Evolutionary conservation across 1,140 invertebrate genomes (phyloP), one percentile per base, ranked within the genome.

Genomic region (Pogonomyrmex californicus): DNA sequence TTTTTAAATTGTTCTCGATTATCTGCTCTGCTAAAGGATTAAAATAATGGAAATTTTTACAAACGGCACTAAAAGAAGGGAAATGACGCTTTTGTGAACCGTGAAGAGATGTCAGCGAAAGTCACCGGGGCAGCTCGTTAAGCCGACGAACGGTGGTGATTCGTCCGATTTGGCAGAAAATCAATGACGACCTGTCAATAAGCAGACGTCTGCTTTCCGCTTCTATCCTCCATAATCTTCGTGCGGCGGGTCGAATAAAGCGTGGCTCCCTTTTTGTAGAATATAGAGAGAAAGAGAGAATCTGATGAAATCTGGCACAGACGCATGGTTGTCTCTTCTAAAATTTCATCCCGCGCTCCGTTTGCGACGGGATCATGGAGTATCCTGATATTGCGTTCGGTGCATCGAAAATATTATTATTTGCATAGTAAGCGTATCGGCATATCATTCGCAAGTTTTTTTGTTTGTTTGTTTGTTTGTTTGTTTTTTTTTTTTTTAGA

Each of bases 141-240:
- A 62, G 51, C 85, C 58, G 70, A 63, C 70, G 54, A 86, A 54
- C 78, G 65, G 66, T 73, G 65, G 66, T 87, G 86, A 89, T 89
- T 85, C 81, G 88, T 87, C 73, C 65, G 89, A 77, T 73, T 68
- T 78, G 86, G 75, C 86, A 79, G 78, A 71, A 88, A 88, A 90
- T 90, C 89, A 88, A 89, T 91, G 83, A 88, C 65, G 63, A 86
- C 83, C 82, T 86, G 88, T 88, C 86, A 90, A 85, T 86, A 87
- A 82, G 71, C 63, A 62, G 81, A 73, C 23, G 70, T 75, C 65
- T 78, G 75, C 66, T 86, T 88, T 79, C 77, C 63, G 81, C 49
- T 78, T 86, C 70, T 70, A 75, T 86, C 47, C 9, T 58, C 62
- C 54, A 56, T 85, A 75, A 77, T 83, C 86, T 70, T 83, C 77